Evolutionary conservation across 2,797 vertebrate genomes (phyloP).

Genomic region (Molossus molossus): DNA sequence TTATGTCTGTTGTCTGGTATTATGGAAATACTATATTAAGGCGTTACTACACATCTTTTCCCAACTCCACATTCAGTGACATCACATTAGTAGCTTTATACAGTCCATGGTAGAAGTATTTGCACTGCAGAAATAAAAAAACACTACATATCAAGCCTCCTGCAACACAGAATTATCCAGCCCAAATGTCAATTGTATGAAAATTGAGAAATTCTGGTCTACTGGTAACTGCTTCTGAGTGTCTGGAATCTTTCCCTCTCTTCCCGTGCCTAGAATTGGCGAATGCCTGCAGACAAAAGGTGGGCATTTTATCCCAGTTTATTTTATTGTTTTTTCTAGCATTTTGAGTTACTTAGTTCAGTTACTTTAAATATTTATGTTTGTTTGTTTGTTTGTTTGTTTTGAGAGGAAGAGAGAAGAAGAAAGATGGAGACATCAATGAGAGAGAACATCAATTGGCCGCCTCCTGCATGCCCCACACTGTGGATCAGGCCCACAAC

Average conservation of each 20-base stretch:
- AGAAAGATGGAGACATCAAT: too few species aligned
- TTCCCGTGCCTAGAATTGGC: neutral
- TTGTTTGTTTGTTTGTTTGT: too few species aligned
- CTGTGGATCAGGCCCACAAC: too few species aligned
- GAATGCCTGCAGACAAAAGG: neutral
- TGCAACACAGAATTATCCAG: neutral
- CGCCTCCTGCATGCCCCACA: too few species aligned
- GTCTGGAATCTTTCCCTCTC: neutral
- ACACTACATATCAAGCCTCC: neutral
- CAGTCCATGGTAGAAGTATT: neutral
- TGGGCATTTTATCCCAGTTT: neutral
- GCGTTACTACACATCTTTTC: neutral
- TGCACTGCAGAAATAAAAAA: neutral
- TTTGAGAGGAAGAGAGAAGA: too few species aligned
- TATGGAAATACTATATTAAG: slow-evolving; percentile 2
- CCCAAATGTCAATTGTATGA: neutral
- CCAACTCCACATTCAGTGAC: neutral
- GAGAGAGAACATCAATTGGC: too few species aligned
- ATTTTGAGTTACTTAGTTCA: slow-evolving; percentile 32
- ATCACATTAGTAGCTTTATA: neutral
- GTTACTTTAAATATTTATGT: slow-evolving; percentile 47
- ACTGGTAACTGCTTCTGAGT: neutral
- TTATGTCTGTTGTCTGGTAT: neutral
- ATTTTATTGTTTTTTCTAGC: slow-evolving; percentile 46
- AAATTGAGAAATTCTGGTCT: slow-evolving; percentile 8